Evolutionary conservation across 2,113 vertebrate genomes (phyloP).

Genomic region (Orcinus orca): DNA sequence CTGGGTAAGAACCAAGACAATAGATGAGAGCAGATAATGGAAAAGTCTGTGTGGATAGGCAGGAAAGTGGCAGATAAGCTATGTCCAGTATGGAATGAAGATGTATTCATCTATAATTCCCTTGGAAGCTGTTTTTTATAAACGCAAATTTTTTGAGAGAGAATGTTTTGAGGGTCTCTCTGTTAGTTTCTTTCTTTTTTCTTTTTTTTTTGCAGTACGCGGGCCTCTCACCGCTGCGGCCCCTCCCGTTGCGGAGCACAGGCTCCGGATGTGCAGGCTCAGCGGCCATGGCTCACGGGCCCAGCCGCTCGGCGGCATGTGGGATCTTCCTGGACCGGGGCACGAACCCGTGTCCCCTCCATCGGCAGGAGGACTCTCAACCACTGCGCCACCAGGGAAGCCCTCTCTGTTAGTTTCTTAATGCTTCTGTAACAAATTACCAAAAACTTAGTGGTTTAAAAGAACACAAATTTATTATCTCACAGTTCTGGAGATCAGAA

Average conservation of each 20-base stretch:
- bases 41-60: not conserved
- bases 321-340: too few species aligned
- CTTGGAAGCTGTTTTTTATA: not conserved
- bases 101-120: not conserved
- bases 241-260: too few species aligned
- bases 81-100: not conserved
- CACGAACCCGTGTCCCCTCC: too few species aligned
- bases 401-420: not conserved
- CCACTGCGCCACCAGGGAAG: too few species aligned
- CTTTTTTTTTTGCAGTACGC: too few species aligned
- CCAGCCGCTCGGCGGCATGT: rapidly evolving
- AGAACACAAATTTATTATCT: not conserved
- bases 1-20: not conserved
- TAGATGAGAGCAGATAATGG: not conserved
- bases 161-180: not conserved
- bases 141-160: not conserved
- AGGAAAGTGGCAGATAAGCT: not conserved
- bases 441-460: not conserved
- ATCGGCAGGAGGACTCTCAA: too few species aligned
- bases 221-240: too few species aligned
- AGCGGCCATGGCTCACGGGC: too few species aligned
- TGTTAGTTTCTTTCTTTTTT: not conserved
- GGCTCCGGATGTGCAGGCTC: too few species aligned
- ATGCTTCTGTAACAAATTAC: not conserved
- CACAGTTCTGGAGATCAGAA: not conserved